Conservation (phyloP, 2,113 vertebrate genomes). For the Rhinolophus sinicus region DNA sequence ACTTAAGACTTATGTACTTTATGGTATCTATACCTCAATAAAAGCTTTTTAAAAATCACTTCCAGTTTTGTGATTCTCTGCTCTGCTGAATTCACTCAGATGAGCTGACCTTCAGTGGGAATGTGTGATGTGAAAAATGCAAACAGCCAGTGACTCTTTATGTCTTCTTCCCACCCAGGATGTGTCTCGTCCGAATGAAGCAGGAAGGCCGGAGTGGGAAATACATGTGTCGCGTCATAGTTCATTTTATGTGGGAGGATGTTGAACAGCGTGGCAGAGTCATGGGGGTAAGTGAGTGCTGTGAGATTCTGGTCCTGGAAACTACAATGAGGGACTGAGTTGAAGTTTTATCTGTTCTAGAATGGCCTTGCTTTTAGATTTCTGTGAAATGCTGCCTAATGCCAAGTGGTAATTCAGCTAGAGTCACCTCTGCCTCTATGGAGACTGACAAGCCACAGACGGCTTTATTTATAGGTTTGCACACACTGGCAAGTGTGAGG, state of each 20-base stretch:
- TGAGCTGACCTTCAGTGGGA: background rate
- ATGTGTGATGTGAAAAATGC: slow-evolving; percentile 14
- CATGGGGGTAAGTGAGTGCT: slow-evolving; percentile 93
- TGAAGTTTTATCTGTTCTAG: background rate
- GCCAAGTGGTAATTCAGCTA: background rate
- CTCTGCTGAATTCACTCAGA: slow-evolving; percentile 16
- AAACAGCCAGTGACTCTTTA: slow-evolving; percentile 12
- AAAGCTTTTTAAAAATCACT: background rate
- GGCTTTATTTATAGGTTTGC: background rate
- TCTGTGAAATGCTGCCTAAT: slow-evolving; percentile 7
- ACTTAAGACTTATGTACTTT: slow-evolving; percentile 14
- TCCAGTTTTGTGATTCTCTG: background rate
- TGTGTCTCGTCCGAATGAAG: slow-evolving; percentile 98
- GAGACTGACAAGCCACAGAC: background rate
- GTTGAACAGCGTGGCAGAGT: slow-evolving; percentile 96
- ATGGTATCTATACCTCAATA: background rate
- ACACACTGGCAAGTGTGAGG: background rate
- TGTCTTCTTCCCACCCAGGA: slow-evolving; percentile 86
- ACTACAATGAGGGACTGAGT: background rate
- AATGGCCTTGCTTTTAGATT: slow-evolving; percentile 12
- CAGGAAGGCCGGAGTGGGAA: slow-evolving; percentile 96
- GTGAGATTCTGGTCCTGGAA: background rate
- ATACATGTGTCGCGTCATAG: slow-evolving; percentile 97
- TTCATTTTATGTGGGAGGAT: slow-evolving; percentile 99
- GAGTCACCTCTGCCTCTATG: background rate